phyloP scores from a whole-genome alignment of 1,140 invertebrate genomes.

The Formica selysi region DNA sequence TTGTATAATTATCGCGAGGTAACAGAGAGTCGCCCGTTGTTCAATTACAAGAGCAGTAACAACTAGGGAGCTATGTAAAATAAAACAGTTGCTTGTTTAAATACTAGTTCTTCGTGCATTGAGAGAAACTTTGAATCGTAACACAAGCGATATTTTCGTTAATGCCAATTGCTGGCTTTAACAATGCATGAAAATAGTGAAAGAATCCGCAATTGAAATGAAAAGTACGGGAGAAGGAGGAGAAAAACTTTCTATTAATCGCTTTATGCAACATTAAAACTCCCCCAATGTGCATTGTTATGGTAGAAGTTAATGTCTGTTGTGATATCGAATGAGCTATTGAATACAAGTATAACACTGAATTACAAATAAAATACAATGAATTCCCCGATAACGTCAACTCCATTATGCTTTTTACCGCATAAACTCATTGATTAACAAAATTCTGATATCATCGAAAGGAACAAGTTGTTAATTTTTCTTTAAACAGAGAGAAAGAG shows the following conservation, averaged over 20 bases:
- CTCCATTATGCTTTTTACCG: constrained; percentile 1
- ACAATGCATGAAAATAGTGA: neutral
- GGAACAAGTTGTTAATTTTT: constrained; percentile 14
- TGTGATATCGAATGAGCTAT: neutral
- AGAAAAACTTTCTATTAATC: neutral
- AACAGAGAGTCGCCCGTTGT: constrained; percentile 24
- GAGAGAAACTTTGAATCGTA: neutral
- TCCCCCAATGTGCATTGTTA: neutral
- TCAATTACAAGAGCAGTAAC: neutral
- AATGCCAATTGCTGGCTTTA: neutral
- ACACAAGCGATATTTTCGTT: neutral
- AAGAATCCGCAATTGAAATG: neutral
- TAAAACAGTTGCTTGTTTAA: neutral
- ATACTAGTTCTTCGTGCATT: neutral
- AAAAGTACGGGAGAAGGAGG: neutral
- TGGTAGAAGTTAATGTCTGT: neutral
- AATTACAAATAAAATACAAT: constrained; percentile 24
- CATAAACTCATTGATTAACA: neutral
- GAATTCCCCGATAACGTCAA: neutral
- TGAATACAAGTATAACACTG: neutral
- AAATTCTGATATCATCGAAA: neutral
- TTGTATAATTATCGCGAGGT: constrained; percentile 34
- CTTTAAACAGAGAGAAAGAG: constrained; percentile 1
- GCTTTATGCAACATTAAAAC: neutral
- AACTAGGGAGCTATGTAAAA: neutral